Evolutionary conservation across 2,113 vertebrate species (phyloP), one percentile per base, ranked within the genome.

Genomic region (Tretioscincus oriximinensis): DNA sequence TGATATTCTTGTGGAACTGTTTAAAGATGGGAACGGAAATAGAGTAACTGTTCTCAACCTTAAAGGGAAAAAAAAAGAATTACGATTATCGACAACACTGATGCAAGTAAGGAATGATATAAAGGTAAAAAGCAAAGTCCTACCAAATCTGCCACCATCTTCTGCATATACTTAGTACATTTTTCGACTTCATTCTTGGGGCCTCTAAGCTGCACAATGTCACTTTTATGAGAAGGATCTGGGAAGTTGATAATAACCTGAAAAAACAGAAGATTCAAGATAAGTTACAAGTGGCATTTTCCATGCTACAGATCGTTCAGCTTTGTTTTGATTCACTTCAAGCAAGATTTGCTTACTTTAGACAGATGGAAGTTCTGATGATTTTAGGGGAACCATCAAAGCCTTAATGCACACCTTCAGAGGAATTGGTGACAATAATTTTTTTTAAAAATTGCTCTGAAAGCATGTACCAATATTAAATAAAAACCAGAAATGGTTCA

Each of bases 161-260:
- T 99, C 84, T 96, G 96, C 97, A 99, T 98, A 89, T 99, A 99
- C 71, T 99, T 99, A 1, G 97, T 95, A 88, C 98, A 99, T 89
- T 99, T 99, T 76, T 99, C 98, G 92, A 99, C 98, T 76, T 99
- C 98, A 0, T 95, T 99, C 88, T 98, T 95, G 28, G 98, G 98
- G 20, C 98, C 98, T 85, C 98, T 91, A n/a, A 99, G 96, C 81
- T 99, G 98, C 69, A 99, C 98, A 0, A 99, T 97, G 83, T 99
- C 98, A 63, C 98, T 99, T 88, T 99, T 99, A 61, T 98, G 97
- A 18, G 96, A 93, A 64, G 98, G 98, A 91, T 99, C 98, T 70
- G 98, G 98, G 92, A 99, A 99, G 86, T 99, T 99, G 92, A 99
- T 99, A 87, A 99, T 98, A 85, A 99, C 98, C 98, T 99, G 86